Evolutionary conservation across 2,797 vertebrate species (phyloP).

Genomic region (Hyperoplus lanceolatus): DNA sequence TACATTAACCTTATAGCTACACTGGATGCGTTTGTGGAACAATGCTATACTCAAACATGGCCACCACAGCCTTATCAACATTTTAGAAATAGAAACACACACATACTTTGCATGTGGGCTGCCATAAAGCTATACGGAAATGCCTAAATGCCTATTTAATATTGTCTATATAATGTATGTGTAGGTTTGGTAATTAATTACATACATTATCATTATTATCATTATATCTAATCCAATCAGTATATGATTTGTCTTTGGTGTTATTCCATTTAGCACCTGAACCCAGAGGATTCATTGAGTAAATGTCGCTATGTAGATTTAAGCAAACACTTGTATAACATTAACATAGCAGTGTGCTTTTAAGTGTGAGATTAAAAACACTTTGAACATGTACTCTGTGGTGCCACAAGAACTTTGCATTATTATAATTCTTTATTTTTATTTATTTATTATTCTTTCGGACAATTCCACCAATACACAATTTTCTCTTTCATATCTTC

Average conservation of each 20-base stretch:
- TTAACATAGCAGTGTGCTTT: conserved; percentile 18
- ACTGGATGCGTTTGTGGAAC: conserved; percentile 13
- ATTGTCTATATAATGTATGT: background rate
- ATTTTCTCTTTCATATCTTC: too few species aligned
- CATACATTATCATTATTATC: background rate
- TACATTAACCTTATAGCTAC: conserved; percentile 24
- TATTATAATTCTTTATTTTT: background rate
- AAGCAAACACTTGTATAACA: conserved; percentile 35
- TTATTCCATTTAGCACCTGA: conserved; percentile 17
- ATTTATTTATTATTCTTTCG: too few species aligned
- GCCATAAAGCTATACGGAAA: conserved; percentile 5
- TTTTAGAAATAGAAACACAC: background rate
- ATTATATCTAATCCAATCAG: conserved; percentile 28
- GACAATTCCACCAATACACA: too few species aligned
- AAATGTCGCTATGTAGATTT: conserved; percentile 28
- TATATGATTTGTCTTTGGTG: conserved; percentile 19
- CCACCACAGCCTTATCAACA: conserved; percentile 16
- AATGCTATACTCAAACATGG: background rate
- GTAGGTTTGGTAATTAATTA: background rate
- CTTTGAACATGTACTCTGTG: background rate
- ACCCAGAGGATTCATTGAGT: conserved; percentile 30
- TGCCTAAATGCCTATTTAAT: conserved; percentile 2
- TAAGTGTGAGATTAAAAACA: conserved; percentile 10
- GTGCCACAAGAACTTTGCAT: background rate
- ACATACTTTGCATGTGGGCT: conserved; percentile 10